phyloP scores from a whole-genome alignment of 2,797 vertebrate species.

The Halcyon smyrnensis region DNA sequence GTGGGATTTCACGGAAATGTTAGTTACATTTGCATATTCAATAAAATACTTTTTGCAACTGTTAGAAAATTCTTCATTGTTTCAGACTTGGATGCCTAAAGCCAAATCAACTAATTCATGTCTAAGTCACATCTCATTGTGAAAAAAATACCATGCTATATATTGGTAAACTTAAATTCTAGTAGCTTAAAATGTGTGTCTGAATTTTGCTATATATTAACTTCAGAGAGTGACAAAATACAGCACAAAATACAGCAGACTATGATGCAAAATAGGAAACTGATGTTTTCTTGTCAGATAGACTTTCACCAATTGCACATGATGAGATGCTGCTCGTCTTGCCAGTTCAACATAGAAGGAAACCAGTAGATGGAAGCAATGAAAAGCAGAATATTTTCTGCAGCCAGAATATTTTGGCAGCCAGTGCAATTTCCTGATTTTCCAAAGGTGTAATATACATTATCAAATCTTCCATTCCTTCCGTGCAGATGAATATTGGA shows the following conservation, averaged over 20 bases:
- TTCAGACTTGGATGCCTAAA: not conserved
- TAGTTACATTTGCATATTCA: not conserved
- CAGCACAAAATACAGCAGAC: not conserved
- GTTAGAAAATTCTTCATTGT: not conserved
- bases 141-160: not conserved
- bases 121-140: not conserved
- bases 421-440: not conserved
- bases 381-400: slow-evolving; percentile 46
- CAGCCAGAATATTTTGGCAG: not conserved
- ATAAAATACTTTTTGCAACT: not conserved
- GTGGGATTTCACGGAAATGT: not conserved
- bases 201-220: not conserved
- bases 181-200: not conserved
- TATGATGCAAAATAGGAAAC: not conserved
- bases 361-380: slow-evolving; percentile 67
- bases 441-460: not conserved
- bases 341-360: slow-evolving; percentile 38
- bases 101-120: not conserved
- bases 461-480: not conserved
- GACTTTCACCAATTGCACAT: not conserved
- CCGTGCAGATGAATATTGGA: fast-evolving
- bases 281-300: not conserved
- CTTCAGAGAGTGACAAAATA: not conserved
- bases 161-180: not conserved
- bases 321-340: not conserved